These are phyloP conservation scores for Haliclona indistincta DNA, from an alignment of 37 sponge, comb jelly and placozoan species.

Conservation along the genomic window DNA sequence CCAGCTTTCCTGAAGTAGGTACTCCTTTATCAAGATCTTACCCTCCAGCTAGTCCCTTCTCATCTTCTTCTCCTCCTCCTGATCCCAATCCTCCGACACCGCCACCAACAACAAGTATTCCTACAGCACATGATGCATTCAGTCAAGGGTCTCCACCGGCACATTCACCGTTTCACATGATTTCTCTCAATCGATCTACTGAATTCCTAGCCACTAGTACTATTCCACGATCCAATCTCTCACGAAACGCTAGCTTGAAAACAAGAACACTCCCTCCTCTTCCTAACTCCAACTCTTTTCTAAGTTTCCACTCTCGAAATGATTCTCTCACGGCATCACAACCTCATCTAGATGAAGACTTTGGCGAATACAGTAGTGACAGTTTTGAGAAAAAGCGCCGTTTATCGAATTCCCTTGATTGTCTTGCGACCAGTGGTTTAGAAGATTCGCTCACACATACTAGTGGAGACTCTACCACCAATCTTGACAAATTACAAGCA, in stretches of 20 bases:
- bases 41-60: not conserved
- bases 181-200: not conserved
- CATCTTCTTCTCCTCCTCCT: conserved; percentile 1
- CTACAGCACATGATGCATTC: not conserved
- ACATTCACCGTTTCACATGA: too few species aligned
- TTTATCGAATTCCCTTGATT: conserved; percentile 3
- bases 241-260: not conserved
- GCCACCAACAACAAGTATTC: not conserved
- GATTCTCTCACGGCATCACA: not conserved
- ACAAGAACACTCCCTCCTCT: conserved; percentile 1
- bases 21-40: not conserved
- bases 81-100: not conserved
- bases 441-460: not conserved
- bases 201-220: not conserved
- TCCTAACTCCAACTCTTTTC: not conserved
- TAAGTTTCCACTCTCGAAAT: not conserved
- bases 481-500: conserved; percentile 3
- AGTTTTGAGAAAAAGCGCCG: not conserved
- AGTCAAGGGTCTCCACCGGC: too few species aligned
- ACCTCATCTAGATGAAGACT: not conserved
- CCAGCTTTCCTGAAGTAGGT: not conserved
- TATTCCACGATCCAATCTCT: too few species aligned
- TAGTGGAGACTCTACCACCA: not conserved
- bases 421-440: too few species aligned
- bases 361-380: not conserved